phyloP scores from a whole-genome alignment of 2,113 vertebrate species.

The Lampris incognitus region DNA sequence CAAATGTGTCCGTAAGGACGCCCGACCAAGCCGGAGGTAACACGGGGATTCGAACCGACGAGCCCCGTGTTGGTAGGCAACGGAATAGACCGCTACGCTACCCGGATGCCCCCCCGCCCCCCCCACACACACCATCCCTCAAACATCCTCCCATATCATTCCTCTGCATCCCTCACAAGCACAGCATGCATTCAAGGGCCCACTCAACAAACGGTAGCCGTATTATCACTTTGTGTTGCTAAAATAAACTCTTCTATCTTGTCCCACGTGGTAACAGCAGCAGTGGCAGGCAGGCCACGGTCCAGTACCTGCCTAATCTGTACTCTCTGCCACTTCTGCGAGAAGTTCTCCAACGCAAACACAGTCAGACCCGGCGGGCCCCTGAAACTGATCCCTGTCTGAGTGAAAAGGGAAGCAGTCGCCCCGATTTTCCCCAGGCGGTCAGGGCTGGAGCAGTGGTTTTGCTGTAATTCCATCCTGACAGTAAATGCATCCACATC shows the following conservation, averaged over 20 bases:
- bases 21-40: too few relatives aligned
- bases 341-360: constrained; percentile 67
- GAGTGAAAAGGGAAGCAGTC: constrained; percentile 51
- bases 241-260: constrained; percentile 26
- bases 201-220: constrained; percentile 31
- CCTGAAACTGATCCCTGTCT: constrained; percentile 68
- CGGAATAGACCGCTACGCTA: too few relatives aligned
- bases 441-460: constrained; percentile 38
- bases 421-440: constrained; percentile 44
- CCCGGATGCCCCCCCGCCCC: too few relatives aligned
- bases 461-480: constrained; percentile 65
- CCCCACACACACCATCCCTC: not conserved
- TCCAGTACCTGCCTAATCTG: constrained; percentile 53
- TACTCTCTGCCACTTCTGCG: constrained; percentile 44
- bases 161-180: constrained; percentile 44
- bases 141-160: constrained; percentile 17
- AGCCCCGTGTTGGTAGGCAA: too few relatives aligned
- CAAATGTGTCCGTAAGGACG: too few relatives aligned
- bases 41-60: too few relatives aligned
- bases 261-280: constrained; percentile 28
- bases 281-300: not conserved
- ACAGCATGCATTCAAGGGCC: constrained; percentile 38
- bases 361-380: constrained; percentile 58
- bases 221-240: constrained; percentile 31
- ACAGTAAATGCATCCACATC: constrained; percentile 63